Conservation (phyloP, 2,888 invertebrate genomes). For the Sisyra terminalis region DNA sequence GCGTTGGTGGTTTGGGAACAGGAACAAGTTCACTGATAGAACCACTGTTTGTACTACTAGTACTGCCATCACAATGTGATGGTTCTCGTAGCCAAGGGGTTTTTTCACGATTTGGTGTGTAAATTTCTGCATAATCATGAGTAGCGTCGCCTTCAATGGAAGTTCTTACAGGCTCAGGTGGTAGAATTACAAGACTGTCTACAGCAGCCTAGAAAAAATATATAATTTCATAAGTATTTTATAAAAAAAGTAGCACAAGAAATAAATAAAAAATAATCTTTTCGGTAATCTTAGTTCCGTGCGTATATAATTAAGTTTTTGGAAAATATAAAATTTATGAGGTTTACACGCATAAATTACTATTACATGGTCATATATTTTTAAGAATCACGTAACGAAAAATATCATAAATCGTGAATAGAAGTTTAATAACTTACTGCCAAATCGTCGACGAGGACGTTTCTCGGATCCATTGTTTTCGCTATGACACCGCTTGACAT, state of each 20-base stretch:
- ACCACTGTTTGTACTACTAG: constrained; percentile 15
- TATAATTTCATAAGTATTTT: constrained; percentile 1
- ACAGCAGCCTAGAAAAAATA: constrained; percentile 29
- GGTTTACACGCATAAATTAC: too few relatives aligned
- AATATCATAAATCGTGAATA: neutral
- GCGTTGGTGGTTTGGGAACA: constrained; percentile 60
- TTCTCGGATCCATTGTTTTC: constrained; percentile 15
- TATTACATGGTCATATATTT: too few relatives aligned
- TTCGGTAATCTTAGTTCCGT: neutral
- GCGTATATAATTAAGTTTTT: neutral
- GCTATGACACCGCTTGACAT: constrained; percentile 23
- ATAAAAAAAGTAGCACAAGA: neutral
- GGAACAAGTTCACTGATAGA: constrained; percentile 12
- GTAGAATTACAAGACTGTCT: constrained; percentile 33
- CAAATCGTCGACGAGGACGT: constrained; percentile 41
- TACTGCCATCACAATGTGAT: constrained; percentile 12
- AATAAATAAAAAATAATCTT: neutral
- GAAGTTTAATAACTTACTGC: constrained; percentile 25
- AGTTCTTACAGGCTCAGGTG: constrained; percentile 38
- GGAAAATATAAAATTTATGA: neutral
- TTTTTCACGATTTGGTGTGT: constrained; percentile 68
- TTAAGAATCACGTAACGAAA: neutral
- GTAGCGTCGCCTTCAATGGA: constrained; percentile 49
- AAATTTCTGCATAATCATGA: constrained; percentile 89
- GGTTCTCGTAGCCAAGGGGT: constrained; percentile 26